Percentiles rank a stretch among this genome's conserved stretches.
Conservation (phyloP, 2,797 vertebrate species). For the Ctenopoma kingsleyae region DNA sequence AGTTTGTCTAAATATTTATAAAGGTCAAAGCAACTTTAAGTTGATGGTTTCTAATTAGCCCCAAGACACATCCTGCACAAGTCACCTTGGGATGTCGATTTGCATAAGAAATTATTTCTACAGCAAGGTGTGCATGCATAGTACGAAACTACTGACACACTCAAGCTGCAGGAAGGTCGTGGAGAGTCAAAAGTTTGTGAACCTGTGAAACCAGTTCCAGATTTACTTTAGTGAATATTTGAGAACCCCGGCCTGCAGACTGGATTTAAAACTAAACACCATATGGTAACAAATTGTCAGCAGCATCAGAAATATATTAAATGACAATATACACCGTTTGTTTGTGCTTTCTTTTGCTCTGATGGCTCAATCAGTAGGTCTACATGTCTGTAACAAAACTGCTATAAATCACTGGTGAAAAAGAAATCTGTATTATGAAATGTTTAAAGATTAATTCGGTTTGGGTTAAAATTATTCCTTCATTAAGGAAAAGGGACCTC, state of each 20-base stretch:
- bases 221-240: background rate
- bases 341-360: too few species aligned
- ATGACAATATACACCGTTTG: background rate
- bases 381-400: background rate
- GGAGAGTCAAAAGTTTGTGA: constrained; percentile 3
- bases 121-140: background rate
- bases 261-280: background rate
- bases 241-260: constrained; percentile 4
- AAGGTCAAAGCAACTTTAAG: constrained; percentile 63
- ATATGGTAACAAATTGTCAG: background rate
- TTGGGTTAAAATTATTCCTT: background rate
- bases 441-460: background rate
- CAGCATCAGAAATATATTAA: background rate
- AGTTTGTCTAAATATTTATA: constrained; percentile 52
- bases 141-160: constrained; percentile 20
- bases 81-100: constrained; percentile 69
- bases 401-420: background rate
- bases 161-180: constrained; percentile 2
- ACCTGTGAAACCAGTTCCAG: background rate
- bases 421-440: background rate
- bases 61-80: constrained; percentile 39
- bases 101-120: constrained; percentile 48
- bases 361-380: background rate
- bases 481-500: background rate
- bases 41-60: constrained; percentile 64